phyloP scores from a whole-genome alignment of 1,140 invertebrate genomes.

The Trachymyrmex cornetzi region DNA sequence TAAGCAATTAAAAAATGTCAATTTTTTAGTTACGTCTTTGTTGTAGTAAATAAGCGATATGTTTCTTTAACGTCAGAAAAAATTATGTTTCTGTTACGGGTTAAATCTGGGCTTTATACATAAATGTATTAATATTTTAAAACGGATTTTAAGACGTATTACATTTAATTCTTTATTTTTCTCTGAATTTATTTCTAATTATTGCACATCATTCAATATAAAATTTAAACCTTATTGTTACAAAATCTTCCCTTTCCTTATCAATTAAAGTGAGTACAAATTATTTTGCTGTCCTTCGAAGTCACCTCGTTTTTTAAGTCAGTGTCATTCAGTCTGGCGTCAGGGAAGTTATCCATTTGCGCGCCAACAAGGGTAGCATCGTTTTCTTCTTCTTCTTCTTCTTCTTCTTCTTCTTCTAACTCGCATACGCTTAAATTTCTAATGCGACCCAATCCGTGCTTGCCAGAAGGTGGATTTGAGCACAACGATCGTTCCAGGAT shows the following conservation, averaged over 20 bases:
- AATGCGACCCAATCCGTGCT: constrained; percentile 24
- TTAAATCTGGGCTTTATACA: no score
- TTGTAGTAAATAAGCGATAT: no score
- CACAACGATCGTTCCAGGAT: constrained; percentile 45
- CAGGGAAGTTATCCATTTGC: constrained; percentile 19
- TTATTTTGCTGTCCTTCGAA: neutral
- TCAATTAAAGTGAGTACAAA: neutral
- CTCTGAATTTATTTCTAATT: neutral
- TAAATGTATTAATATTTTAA: neutral
- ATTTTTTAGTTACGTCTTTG: no score
- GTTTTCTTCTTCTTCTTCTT: neutral
- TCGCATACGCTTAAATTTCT: constrained; percentile 19
- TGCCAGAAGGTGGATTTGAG: constrained; percentile 2
- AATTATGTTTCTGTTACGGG: no score
- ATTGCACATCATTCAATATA: neutral
- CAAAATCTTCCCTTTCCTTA: neutral
- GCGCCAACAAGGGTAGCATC: constrained; percentile 2
- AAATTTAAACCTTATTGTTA: neutral
- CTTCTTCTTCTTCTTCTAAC: neutral
- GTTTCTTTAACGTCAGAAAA: no score
- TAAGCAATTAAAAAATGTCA: no score
- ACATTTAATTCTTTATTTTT: neutral
- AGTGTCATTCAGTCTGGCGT: neutral
- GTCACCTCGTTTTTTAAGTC: neutral
- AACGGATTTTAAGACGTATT: neutral